Evolutionary conservation across 2,888 invertebrate species (phyloP).

Genomic region (Folsomia manolachei): DNA sequence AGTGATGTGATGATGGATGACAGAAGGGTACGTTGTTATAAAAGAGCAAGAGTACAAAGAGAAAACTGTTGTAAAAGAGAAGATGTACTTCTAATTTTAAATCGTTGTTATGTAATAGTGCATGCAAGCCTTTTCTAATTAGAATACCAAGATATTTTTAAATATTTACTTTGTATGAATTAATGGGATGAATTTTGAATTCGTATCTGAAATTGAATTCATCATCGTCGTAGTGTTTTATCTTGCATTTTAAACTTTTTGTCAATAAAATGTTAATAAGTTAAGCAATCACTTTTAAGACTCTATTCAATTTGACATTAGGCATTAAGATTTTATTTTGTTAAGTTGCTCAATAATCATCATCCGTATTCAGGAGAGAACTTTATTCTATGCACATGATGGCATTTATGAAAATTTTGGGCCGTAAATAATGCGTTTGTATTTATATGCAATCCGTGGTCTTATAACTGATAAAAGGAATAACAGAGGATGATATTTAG

Average conservation of each 20-base stretch:
- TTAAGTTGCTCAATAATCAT: not conserved
- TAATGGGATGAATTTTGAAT: too few relatives aligned
- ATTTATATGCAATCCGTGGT: not conserved
- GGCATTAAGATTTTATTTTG: not conserved
- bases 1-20: too few relatives aligned
- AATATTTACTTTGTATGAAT: too few relatives aligned
- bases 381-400: not conserved
- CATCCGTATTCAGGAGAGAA: not conserved
- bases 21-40: too few relatives aligned
- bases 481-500: not conserved
- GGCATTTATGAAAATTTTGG: not conserved
- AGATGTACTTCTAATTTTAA: not conserved
- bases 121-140: not conserved
- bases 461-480: not conserved
- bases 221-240: too few relatives aligned
- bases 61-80: not conserved
- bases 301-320: not conserved
- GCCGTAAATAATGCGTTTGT: not conserved
- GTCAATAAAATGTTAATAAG: not conserved
- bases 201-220: too few relatives aligned
- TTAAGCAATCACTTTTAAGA: not conserved
- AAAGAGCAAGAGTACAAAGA: not conserved
- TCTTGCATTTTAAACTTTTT: too few relatives aligned
- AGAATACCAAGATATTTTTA: not conserved
- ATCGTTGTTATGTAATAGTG: not conserved